Evolutionary conservation across 2,797 vertebrate genomes (phyloP).

Genomic region (Rhinogobio ventralis): DNA sequence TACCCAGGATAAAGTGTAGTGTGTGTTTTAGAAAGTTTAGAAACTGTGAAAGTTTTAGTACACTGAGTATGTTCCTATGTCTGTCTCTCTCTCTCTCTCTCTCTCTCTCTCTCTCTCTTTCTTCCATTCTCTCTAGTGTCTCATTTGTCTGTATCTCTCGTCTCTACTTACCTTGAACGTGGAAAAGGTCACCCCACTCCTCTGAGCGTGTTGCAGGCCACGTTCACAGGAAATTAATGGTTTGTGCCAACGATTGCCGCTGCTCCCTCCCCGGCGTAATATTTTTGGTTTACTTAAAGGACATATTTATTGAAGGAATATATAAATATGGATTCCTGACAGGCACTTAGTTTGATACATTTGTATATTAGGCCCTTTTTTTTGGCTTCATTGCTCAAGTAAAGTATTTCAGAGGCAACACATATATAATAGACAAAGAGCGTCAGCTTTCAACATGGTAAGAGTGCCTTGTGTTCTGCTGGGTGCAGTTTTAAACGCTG

Average conservation of each 20-base stretch:
- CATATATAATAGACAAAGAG: slow-evolving; percentile 41
- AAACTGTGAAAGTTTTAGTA: slow-evolving; percentile 7
- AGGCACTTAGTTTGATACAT: slow-evolving; percentile 61
- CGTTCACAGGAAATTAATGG: slow-evolving; percentile 82
- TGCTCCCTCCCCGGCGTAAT: slow-evolving; percentile 69
- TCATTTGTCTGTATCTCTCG: slow-evolving; percentile 77
- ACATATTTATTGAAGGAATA: slow-evolving; percentile 65
- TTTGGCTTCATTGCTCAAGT: slow-evolving; percentile 32
- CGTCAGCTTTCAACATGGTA: not conserved
- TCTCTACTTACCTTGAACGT: slow-evolving; percentile 73
- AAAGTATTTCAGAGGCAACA: slow-evolving; percentile 21
- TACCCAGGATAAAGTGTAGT: slow-evolving; percentile 6
- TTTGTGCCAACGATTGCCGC: slow-evolving; percentile 71
- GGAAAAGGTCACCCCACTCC: slow-evolving; percentile 80
- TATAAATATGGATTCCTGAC: slow-evolving; percentile 55
- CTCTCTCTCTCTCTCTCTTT: slow-evolving; percentile 20
- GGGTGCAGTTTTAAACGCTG: slow-evolving; percentile 21
- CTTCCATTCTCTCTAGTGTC: slow-evolving; percentile 67
- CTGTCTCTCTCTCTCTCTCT: slow-evolving; percentile 13
- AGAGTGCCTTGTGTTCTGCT: slow-evolving; percentile 29
- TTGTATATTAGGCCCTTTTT: slow-evolving; percentile 41
- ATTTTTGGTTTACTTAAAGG: slow-evolving; percentile 70
- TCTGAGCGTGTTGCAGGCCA: slow-evolving; percentile 70
- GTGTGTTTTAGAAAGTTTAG: not conserved
- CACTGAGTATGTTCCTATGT: not conserved